These are phyloP conservation scores for Philaethria dido DNA, from an alignment of 2,888 invertebrate genomes.

Conservation along the genomic window DNA sequence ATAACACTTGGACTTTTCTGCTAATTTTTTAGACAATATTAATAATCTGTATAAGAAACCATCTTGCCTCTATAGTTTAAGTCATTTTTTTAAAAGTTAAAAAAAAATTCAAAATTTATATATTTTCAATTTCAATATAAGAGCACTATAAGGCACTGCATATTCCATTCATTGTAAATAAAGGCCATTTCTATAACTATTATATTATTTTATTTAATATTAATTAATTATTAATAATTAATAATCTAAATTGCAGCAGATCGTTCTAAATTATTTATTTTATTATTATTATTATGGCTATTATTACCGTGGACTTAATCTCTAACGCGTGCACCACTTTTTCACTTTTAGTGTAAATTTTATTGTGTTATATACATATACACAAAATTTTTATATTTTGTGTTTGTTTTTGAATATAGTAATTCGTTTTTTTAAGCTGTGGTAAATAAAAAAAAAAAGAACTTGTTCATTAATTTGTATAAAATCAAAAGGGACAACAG, in stretches of 20 bases:
- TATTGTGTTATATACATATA: constrained; percentile 62
- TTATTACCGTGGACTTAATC: constrained; percentile 39
- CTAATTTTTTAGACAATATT: no score
- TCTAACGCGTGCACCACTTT: constrained; percentile 40
- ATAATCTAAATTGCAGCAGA: constrained; percentile 45
- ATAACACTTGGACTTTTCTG: no score
- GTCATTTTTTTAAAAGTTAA: no score
- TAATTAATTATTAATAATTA: constrained; percentile 1
- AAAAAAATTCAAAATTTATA: not conserved
- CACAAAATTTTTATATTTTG: constrained; percentile 1
- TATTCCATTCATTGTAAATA: constrained; percentile 2
- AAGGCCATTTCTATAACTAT: not conserved
- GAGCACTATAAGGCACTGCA: constrained; percentile 27
- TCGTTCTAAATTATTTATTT: constrained; percentile 43
- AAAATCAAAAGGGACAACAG: not conserved
- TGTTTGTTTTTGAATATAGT: not conserved
- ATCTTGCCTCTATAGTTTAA: no score
- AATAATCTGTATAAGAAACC: no score
- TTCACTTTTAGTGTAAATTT: constrained; percentile 54
- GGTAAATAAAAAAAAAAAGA: not conserved
- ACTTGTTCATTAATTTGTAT: not conserved
- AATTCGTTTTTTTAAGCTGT: not conserved
- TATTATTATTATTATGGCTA: constrained; percentile 63
- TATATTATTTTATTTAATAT: constrained; percentile 2
- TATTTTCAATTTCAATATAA: not conserved